phyloP scores from a whole-genome alignment of 1,140 invertebrate genomes.

The Drosophila melanica region DNA sequence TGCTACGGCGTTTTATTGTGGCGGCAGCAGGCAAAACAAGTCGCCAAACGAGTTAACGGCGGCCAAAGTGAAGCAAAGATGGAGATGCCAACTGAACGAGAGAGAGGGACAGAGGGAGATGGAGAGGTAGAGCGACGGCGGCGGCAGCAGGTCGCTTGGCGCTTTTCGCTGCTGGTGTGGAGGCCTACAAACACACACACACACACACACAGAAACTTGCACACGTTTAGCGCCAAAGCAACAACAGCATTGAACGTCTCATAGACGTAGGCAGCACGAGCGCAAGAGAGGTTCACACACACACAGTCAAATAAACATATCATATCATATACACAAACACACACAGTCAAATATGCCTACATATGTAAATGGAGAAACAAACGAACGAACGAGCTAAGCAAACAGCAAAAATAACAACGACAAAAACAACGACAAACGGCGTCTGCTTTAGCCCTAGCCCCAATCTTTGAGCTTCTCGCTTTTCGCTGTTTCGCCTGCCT shows the following conservation, averaged over 20 bases:
- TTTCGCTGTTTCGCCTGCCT: constrained; percentile 42
- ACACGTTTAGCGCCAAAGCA: constrained; percentile 22
- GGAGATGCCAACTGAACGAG: constrained; percentile 25
- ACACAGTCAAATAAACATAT: constrained; percentile 14
- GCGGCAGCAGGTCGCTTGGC: constrained; percentile 41
- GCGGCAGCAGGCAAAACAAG: constrained; percentile 40
- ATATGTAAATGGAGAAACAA: constrained; percentile 66
- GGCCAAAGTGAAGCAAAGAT: constrained; percentile 24
- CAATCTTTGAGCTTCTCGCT: constrained; percentile 58
- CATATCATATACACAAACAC: constrained; percentile 14
- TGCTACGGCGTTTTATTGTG: constrained; percentile 15
- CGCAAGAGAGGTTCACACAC: constrained; percentile 40
- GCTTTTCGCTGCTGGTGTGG: constrained; percentile 48
- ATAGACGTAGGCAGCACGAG: constrained; percentile 23
- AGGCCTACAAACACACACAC: constrained; percentile 67
- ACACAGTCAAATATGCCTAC: constrained; percentile 8
- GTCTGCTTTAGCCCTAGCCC: constrained; percentile 56
- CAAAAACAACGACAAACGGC: constrained; percentile 45
- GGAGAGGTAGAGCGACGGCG: background rate
- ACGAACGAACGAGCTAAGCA: constrained; percentile 71
- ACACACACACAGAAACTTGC: constrained; percentile 21
- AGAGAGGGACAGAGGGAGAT: constrained; percentile 3
- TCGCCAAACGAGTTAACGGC: constrained; percentile 66
- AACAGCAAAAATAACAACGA: constrained; percentile 56
- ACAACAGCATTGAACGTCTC: constrained; percentile 36